Conservation (phyloP, 2,113 vertebrate genomes). For the Hypomesus transpacificus region DNA sequence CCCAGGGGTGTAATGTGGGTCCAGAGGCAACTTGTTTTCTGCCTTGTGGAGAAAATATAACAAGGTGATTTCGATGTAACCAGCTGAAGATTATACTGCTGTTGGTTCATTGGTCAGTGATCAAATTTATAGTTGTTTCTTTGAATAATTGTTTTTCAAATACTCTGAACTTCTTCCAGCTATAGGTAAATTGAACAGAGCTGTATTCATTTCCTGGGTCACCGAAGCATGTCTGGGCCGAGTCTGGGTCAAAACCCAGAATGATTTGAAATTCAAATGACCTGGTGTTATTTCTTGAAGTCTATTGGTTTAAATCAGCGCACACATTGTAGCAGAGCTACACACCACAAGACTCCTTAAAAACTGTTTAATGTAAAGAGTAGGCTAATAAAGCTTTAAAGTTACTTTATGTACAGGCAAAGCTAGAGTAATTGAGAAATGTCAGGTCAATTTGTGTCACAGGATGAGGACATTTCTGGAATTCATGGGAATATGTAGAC, state of each 20-base stretch:
- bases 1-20: conserved; percentile 13
- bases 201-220: conserved; percentile 68
- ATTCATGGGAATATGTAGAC: conserved; percentile 24
- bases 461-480: conserved; percentile 27
- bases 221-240: conserved; percentile 55
- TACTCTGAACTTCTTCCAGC: conserved; percentile 54
- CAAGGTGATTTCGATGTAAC: conserved; percentile 28
- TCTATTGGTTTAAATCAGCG: conserved; percentile 51
- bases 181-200: conserved; percentile 64
- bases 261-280: conserved; percentile 62
- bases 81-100: conserved; percentile 56
- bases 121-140: conserved; percentile 62
- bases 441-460: conserved; percentile 48
- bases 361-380: no score
- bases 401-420: conserved; percentile 17
- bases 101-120: conserved; percentile 67
- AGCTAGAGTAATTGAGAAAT: conserved; percentile 8
- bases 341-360: no score
- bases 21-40: no score
- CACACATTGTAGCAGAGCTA: conserved; percentile 13
- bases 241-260: conserved; percentile 47
- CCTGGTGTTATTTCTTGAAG: conserved; percentile 57
- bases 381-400: no score
- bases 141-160: conserved; percentile 66
- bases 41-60: no score